Percentiles rank a stretch among this genome's conserved stretches.
Conservation (phyloP, 2,888 invertebrate genomes). For the Metellina segmentata region DNA sequence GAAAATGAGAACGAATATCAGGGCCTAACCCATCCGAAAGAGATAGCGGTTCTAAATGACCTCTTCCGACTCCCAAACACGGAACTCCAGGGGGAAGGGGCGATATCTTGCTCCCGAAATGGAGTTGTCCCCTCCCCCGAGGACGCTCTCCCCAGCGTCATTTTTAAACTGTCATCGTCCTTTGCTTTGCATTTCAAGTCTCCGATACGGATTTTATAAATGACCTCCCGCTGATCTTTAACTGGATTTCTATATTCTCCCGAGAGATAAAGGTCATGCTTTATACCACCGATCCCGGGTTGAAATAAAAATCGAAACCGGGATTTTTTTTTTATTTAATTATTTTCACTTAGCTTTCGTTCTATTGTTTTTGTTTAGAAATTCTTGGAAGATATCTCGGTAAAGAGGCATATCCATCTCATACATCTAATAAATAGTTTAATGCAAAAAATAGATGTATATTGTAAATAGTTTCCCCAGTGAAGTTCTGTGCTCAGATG, state of each 20-base stretch:
- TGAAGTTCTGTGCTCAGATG: too few relatives aligned
- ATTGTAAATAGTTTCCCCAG: too few relatives aligned
- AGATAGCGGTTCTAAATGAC: slow-evolving; percentile 75
- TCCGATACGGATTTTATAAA: slow-evolving; percentile 56
- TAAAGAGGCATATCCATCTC: too few relatives aligned
- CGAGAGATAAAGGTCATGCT: slow-evolving; percentile 31
- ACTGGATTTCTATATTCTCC: slow-evolving; percentile 51
- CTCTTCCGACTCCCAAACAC: slow-evolving; percentile 27
- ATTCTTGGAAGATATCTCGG: too few relatives aligned
- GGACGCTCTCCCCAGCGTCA: slow-evolving; percentile 24
- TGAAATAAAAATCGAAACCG: not conserved
- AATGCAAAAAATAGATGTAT: too few relatives aligned
- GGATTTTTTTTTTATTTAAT: slow-evolving; percentile 7
- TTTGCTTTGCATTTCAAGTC: slow-evolving; percentile 41
- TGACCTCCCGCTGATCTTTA: slow-evolving; percentile 50
- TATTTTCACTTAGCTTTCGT: not conserved
- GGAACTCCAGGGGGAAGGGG: slow-evolving; percentile 2
- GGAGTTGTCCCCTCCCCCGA: slow-evolving; percentile 18
- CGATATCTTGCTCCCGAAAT: slow-evolving; percentile 41
- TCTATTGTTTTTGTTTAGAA: not conserved
- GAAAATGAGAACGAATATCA: slow-evolving; percentile 71
- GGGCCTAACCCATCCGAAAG: slow-evolving; percentile 68
- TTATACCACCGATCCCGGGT: slow-evolving; percentile 6
- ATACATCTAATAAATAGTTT: too few relatives aligned
- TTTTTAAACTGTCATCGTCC: slow-evolving; percentile 69